Evolutionary conservation across 2,113 vertebrate genomes (phyloP).

Genomic region (Zeus faber): DNA sequence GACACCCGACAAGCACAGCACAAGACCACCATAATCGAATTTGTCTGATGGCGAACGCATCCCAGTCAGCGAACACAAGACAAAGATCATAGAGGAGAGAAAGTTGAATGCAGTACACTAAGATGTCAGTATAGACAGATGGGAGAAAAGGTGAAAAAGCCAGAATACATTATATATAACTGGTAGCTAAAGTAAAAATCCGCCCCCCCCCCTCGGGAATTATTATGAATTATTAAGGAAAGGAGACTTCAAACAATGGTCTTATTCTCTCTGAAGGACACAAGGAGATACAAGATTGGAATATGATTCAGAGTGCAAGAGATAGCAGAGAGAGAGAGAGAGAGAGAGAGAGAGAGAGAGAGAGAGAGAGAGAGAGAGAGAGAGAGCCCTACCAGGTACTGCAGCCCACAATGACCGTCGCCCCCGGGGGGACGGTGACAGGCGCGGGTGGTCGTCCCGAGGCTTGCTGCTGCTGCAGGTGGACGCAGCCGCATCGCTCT

Average conservation of each 20-base stretch:
- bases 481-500: conserved; percentile 76
- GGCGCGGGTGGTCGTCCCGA: conserved; percentile 44
- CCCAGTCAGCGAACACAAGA: no score
- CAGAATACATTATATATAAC: neutral
- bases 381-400: conserved; percentile 77
- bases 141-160: neutral
- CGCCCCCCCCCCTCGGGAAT: no score
- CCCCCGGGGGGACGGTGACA: conserved; percentile 66
- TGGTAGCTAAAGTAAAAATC: no score
- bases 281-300: no score
- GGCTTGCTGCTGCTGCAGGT: conserved; percentile 47
- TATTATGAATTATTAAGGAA: no score
- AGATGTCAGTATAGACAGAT: neutral
- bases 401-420: conserved; percentile 73
- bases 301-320: no score
- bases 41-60: no score
- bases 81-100: neutral
- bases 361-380: neutral
- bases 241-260: no score
- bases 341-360: neutral
- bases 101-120: neutral
- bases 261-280: no score
- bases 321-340: neutral
- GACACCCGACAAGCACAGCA: neutral
- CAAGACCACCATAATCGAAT: neutral